Conservation (phyloP, 2,797 vertebrate genomes). For the Otus scops region DNA sequence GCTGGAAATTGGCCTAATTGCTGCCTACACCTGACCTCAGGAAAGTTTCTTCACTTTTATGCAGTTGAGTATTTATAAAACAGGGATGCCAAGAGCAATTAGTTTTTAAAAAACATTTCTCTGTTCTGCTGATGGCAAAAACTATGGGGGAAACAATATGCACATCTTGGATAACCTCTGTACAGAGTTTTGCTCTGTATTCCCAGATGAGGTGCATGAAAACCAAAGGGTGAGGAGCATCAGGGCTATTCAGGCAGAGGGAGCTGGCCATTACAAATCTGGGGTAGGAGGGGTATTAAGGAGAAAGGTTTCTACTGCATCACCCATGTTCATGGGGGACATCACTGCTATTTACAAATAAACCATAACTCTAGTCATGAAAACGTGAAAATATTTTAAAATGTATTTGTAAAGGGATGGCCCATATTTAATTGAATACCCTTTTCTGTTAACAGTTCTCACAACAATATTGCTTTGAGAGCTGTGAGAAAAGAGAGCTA, state of each 20-base stretch:
- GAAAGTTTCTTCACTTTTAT: neutral
- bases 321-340: neutral
- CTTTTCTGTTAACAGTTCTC: neutral
- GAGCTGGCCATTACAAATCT: fast-evolving
- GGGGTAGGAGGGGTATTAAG: neutral
- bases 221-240: neutral
- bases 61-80: neutral
- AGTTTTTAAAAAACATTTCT: neutral
- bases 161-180: neutral
- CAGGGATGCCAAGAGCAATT: no score
- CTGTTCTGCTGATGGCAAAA: neutral
- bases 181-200: neutral
- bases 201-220: no score
- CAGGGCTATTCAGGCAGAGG: neutral
- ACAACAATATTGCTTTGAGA: neutral
- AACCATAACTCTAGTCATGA: neutral
- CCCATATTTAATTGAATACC: neutral
- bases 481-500: neutral
- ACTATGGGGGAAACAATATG: neutral
- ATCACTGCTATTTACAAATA: neutral
- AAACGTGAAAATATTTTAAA: neutral
- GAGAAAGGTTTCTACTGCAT: neutral
- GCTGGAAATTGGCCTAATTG: neutral
- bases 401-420: neutral
- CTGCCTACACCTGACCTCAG: neutral